phyloP scores from a whole-genome alignment of 2,888 invertebrate genomes.

The Nephrotoma appendiculata region DNA sequence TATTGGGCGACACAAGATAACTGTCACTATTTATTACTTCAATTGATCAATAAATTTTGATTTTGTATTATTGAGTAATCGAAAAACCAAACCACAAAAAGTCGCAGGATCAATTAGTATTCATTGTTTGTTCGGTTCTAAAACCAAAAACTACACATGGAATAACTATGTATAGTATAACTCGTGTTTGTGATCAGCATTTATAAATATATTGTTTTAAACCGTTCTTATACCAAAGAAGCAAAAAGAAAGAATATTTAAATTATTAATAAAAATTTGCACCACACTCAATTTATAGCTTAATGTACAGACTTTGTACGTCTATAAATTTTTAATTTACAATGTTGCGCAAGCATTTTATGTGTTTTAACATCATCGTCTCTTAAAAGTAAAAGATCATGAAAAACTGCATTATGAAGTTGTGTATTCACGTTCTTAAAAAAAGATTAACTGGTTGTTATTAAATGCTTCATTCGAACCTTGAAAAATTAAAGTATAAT shows the following conservation, averaged over 20 bases:
- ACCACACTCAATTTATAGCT: not conserved
- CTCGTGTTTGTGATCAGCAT: not conserved
- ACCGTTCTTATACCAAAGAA: not conserved
- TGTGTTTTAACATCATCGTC: not conserved
- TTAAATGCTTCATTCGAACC: too few species aligned
- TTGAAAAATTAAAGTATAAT: too few species aligned
- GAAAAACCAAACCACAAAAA: not conserved
- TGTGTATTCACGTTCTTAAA: not conserved
- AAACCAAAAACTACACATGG: not conserved
- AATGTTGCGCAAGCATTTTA: not conserved
- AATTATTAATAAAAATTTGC: not conserved
- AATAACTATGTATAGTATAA: not conserved
- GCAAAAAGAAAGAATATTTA: not conserved
- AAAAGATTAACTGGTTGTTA: too few species aligned
- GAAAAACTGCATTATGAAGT: not conserved
- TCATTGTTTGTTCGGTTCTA: not conserved
- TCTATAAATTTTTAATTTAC: not conserved
- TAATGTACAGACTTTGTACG: not conserved
- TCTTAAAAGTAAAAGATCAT: not conserved
- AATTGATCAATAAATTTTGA: not conserved
- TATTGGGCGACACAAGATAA: not conserved
- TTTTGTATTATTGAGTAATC: not conserved
- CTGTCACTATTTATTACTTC: not conserved
- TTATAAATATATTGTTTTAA: not conserved
- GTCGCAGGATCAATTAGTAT: not conserved